Evolutionary conservation across 2,113 vertebrate species (phyloP), one percentile per base, ranked within the genome.

Genomic region (Tretioscincus oriximinensis): DNA sequence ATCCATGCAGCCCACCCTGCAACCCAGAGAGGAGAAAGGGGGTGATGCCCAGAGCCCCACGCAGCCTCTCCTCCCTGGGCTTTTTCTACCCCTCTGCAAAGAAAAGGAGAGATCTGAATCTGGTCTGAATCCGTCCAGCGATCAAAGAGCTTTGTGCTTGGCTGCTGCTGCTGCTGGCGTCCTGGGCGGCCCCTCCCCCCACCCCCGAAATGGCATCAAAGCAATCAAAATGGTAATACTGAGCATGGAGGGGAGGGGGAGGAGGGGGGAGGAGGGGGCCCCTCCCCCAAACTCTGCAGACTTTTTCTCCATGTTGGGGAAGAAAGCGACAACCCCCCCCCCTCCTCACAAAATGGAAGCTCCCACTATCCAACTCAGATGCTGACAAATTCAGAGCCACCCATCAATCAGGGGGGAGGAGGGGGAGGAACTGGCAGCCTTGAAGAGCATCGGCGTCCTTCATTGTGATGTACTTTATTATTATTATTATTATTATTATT

Each of bases 171-270:
- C n/a, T n/a, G n/a, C n/a, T n/a, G 97, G 94, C 95, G 95, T 93
- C 92, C 94, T 92, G 95, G 95, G 95, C 95, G 95, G 80, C 93
- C 95, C 96, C 96, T 96, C 95, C 95, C 93, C 78, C 31, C 67
- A 93, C 94, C 94, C 95, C 96, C 96, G 97, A 99, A 98, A 97
- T 96, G 97, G 97, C 98, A 97, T 97, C 97, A 97, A 97, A 97
- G 97, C 98, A 97, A 99, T 98, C 98, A 98, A 98, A 99, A 98
- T 98, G 98, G 97, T 96, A 98, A 99, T 98, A 97, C 95, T 94
- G 92, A 95, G 96, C 97, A 96, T 95, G 97, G 97, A 97, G 97
- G 96, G n/a, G n/a, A n/a, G n/a, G n/a, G n/a, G n/a, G n/a, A n/a
- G n/a, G n/a, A n/a, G n/a, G n/a, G n/a, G n/a, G n/a, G n/a, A n/a